Evolutionary conservation across 2,113 vertebrate species (phyloP).

Genomic region (Noturus placidus): DNA sequence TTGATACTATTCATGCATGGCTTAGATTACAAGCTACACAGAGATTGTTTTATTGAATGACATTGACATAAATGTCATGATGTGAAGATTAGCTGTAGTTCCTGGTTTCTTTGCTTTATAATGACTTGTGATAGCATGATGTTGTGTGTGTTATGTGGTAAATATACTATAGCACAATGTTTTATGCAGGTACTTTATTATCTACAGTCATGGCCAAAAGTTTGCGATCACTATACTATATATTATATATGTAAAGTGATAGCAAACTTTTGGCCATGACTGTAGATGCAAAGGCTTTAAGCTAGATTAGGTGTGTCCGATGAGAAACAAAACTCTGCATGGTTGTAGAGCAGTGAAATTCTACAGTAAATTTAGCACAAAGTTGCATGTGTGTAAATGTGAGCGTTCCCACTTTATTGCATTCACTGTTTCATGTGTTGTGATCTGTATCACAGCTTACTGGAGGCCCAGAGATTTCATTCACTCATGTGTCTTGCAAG

Average conservation of each 20-base stretch:
- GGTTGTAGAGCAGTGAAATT: not conserved
- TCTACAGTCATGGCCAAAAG: too few species aligned
- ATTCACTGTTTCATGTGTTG: slow-evolving; percentile 22
- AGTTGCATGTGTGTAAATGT: not conserved
- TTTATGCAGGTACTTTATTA: not conserved
- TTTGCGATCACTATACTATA: too few species aligned
- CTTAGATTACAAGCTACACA: slow-evolving; percentile 56
- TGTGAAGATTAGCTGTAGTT: slow-evolving; percentile 23
- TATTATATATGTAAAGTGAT: too few species aligned
- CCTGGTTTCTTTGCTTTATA: not conserved
- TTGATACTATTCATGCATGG: slow-evolving; percentile 55
- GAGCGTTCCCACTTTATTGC: not conserved
- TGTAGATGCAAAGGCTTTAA: not conserved
- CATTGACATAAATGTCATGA: not conserved
- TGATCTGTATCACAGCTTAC: slow-evolving; percentile 37
- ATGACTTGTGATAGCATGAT: not conserved
- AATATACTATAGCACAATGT: slow-evolving; percentile 9
- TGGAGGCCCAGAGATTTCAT: not conserved
- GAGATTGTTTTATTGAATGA: slow-evolving; percentile 55
- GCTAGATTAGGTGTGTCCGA: not conserved
- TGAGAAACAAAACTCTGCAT: not conserved
- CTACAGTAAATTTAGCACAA: not conserved
- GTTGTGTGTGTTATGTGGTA: not conserved
- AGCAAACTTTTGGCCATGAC: too few species aligned
- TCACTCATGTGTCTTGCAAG: not conserved